Evolutionary conservation across 2,888 invertebrate genomes (phyloP).

Genomic region (Branchipolynoe longqiensis): DNA sequence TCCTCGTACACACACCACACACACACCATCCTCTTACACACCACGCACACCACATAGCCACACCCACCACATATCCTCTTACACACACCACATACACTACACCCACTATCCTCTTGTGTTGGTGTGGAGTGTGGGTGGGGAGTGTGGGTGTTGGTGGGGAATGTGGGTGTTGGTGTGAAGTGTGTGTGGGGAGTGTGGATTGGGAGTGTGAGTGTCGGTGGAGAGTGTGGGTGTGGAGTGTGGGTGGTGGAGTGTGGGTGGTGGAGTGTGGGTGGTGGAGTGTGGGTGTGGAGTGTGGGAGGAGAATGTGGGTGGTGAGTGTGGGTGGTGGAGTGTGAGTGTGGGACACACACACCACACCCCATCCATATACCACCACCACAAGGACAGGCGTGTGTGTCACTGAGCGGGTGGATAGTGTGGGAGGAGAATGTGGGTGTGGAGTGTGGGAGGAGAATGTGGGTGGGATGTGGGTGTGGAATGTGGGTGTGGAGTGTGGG

Average conservation of each 20-base stretch:
- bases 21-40: not conserved
- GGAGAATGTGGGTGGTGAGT: not conserved
- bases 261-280: too few species aligned
- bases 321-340: not conserved
- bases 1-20: not conserved
- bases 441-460: too few species aligned
- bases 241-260: not conserved
- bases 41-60: not conserved
- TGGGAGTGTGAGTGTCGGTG: not conserved
- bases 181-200: not conserved
- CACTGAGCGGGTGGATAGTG: too few species aligned
- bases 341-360: too few species aligned
- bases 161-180: not conserved
- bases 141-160: not conserved
- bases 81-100: not conserved
- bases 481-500: too few species aligned
- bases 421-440: too few species aligned
- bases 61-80: not conserved
- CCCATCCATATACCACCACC: too few species aligned
- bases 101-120: too few species aligned
- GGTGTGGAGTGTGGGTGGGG: not conserved
- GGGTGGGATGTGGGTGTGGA: too few species aligned
- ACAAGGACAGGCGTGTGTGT: too few species aligned
- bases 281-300: not conserved
- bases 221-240: not conserved